Percentiles rank a stretch among this genome's conserved stretches.
Conservation (phyloP, 2,888 invertebrate species). For the Plagiodera versicolora region DNA sequence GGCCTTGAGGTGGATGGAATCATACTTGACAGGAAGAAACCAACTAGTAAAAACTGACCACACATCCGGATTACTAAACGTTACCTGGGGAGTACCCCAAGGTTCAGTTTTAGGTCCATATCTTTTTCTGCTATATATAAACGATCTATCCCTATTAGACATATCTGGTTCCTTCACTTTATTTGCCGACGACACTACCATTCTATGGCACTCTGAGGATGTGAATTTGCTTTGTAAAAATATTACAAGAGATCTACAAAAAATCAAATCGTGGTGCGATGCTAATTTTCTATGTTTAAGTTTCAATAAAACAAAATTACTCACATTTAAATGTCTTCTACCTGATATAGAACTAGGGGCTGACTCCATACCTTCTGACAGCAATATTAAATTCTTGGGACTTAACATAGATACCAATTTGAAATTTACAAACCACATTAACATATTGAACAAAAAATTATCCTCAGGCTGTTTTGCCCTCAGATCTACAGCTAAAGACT, state of each 20-base stretch:
- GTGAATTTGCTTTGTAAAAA: too few species aligned
- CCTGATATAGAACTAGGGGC: background rate
- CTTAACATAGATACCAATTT: constrained; percentile 1
- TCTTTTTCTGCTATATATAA: too few species aligned
- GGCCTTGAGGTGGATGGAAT: too few species aligned
- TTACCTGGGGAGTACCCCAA: background rate
- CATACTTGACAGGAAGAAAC: too few species aligned
- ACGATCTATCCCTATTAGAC: too few species aligned
- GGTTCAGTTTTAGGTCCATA: background rate
- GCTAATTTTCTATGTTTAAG: constrained; percentile 5
- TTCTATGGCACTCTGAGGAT: background rate
- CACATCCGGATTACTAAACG: background rate
- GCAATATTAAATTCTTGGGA: background rate
- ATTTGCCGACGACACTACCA: background rate
- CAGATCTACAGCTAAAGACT: background rate
- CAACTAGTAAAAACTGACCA: too few species aligned
- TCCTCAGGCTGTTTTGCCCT: background rate
- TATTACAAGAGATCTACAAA: constrained; percentile 5
- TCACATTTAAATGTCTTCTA: constrained; percentile 7
- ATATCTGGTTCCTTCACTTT: background rate
- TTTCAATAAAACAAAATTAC: constrained; percentile 10
- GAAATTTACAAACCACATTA: constrained; percentile 2
- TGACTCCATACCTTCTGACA: background rate
- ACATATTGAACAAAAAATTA: background rate
- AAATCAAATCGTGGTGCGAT: constrained; percentile 4